phyloP scores from a whole-genome alignment of 2,797 vertebrate genomes.

The Eulemur rubriventer region DNA sequence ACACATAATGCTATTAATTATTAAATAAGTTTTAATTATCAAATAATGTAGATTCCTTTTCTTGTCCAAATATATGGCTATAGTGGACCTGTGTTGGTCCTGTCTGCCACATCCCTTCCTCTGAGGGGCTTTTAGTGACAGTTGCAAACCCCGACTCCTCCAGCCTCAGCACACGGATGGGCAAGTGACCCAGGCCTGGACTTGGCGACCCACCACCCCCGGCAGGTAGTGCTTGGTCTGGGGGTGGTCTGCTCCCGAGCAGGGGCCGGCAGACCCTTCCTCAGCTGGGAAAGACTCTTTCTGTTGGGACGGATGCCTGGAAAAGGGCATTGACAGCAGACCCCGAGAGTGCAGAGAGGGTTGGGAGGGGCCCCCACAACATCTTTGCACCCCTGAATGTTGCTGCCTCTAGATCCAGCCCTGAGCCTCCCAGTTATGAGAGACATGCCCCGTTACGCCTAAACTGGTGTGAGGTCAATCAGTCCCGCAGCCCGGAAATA shows the following conservation, averaged over 20 bases:
- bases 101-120: background rate
- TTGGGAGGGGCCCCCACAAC: background rate
- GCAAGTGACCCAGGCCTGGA: background rate
- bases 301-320: background rate
- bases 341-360: background rate
- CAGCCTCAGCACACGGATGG: no score
- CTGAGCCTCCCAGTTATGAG: background rate
- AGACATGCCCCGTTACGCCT: no score
- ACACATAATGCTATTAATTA: background rate
- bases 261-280: background rate
- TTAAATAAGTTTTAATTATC: background rate
- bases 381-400: background rate
- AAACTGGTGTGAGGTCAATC: background rate
- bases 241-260: background rate
- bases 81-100: background rate
- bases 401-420: background rate
- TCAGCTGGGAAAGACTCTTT: background rate
- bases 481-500: background rate
- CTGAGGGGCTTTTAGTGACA: background rate
- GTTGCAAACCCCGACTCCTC: background rate
- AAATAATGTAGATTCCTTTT: background rate
- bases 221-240: background rate
- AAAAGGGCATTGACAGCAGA: background rate
- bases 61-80: background rate
- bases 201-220: accelerated